Conservation (phyloP, 2,113 vertebrate species). For the Mugil cephalus region DNA sequence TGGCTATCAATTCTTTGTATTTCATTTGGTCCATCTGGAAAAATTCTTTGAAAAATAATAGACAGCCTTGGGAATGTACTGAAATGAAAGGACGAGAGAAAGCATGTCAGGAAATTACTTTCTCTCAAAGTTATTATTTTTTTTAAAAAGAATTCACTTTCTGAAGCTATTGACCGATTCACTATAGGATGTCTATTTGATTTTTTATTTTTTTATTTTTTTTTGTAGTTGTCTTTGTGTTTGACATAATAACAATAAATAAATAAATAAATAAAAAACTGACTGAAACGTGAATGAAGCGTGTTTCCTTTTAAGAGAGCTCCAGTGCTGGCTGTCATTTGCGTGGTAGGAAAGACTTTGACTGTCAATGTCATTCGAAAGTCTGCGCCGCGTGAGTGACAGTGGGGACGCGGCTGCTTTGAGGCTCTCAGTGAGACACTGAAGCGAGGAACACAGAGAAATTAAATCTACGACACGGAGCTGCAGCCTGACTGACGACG, state of each 20-base stretch:
- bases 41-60: slow-evolving; percentile 74
- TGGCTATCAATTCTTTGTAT: slow-evolving; percentile 37
- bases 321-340: slow-evolving; percentile 41
- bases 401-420: slow-evolving; percentile 54
- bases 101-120: slow-evolving; percentile 71
- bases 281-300: slow-evolving; percentile 39
- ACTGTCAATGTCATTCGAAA: slow-evolving; percentile 65
- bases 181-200: neutral
- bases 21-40: slow-evolving; percentile 49
- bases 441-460: slow-evolving; percentile 63
- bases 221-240: slow-evolving; percentile 44
- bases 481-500: slow-evolving; percentile 41
- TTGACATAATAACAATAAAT: slow-evolving; percentile 1
- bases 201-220: neutral
- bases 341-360: slow-evolving; percentile 33
- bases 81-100: slow-evolving; percentile 68
- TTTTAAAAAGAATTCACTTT: slow-evolving; percentile 41
- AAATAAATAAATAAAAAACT: slow-evolving; percentile 1
- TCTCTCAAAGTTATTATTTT: slow-evolving; percentile 55
- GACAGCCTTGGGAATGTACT: slow-evolving; percentile 68
- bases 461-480: slow-evolving; percentile 58
- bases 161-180: slow-evolving; percentile 46
- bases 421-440: slow-evolving; percentile 49
- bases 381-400: slow-evolving; percentile 55
- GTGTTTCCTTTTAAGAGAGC: slow-evolving; percentile 19